phyloP scores from a whole-genome alignment of 1,140 invertebrate species.

The Diabrotica undecimpunctata region DNA sequence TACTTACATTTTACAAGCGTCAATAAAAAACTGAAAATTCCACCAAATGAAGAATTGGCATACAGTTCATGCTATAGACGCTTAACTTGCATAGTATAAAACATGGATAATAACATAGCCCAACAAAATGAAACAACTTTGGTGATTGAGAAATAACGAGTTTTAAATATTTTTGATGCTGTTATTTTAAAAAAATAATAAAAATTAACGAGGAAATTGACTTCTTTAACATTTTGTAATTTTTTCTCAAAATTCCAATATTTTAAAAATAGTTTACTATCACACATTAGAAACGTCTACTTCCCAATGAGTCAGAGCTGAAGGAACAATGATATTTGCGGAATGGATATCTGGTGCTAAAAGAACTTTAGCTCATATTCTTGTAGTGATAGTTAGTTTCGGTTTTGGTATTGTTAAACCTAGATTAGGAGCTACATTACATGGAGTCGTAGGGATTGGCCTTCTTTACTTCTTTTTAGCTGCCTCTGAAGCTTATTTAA shows the following conservation, averaged over 20 bases:
- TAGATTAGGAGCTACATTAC: conserved; percentile 77
- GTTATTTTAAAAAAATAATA: too few species aligned
- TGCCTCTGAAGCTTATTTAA: conserved; percentile 76
- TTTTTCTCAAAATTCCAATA: neutral
- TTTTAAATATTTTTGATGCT: too few species aligned
- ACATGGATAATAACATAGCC: too few species aligned
- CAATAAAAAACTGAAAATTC: too few species aligned
- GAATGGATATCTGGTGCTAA: conserved; percentile 88
- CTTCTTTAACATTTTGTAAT: neutral
- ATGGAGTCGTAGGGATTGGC: conserved; percentile 80
- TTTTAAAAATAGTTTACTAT: neutral
- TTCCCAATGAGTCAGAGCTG: conserved; percentile 54
- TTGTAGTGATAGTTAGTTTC: conserved; percentile 89
- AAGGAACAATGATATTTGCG: conserved; percentile 70
- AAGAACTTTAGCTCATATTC: conserved; percentile 82
- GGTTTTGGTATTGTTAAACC: conserved; percentile 96
- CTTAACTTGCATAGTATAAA: too few species aligned
- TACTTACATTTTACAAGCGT: too few species aligned
- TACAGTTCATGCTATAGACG: too few species aligned
- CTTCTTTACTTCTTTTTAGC: conserved; percentile 77
- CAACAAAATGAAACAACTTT: too few species aligned
- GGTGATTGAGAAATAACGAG: too few species aligned
- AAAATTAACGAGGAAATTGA: neutral
- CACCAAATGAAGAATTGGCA: too few species aligned
- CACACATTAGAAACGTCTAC: neutral